phyloP scores from a whole-genome alignment of 2,888 invertebrate species.

The Melanchra persicariae region DNA sequence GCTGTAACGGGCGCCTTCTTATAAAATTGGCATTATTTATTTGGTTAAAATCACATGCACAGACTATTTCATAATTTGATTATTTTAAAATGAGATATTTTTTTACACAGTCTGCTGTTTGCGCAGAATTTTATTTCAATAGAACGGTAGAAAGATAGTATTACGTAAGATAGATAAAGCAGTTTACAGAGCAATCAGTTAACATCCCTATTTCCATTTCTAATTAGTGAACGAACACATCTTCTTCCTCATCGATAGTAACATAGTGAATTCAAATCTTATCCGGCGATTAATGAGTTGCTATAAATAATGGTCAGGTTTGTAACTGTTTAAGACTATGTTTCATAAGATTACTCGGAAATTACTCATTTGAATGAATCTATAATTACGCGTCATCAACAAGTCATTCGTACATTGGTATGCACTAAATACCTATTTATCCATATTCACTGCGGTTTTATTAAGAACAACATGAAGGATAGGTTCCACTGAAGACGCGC shows the following conservation, averaged over 20 bases:
- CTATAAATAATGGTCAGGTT: conserved; percentile 47
- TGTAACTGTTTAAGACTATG: conserved; percentile 43
- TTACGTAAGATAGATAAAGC: conserved; percentile 1
- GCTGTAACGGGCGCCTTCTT: neutral
- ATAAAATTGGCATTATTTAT: too few relatives aligned
- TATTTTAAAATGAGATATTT: neutral
- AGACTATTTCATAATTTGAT: neutral
- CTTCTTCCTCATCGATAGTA: conserved; percentile 34
- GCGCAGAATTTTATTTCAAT: neutral
- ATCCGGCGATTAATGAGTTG: conserved; percentile 43
- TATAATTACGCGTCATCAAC: conserved; percentile 53
- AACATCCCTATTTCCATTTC: conserved; percentile 48
- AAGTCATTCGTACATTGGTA: conserved; percentile 22
- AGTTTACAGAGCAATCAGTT: conserved; percentile 36
- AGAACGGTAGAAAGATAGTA: neutral
- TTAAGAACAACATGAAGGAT: too few relatives aligned
- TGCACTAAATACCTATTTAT: conserved; percentile 46
- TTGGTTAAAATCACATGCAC: neutral
- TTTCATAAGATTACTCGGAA: conserved; percentile 57
- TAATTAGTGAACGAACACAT: conserved; percentile 47
- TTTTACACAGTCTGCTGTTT: neutral
- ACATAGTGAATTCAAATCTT: conserved; percentile 28
- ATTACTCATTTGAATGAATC: conserved; percentile 45
- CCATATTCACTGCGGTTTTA: neutral
- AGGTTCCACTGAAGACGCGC: neutral